Evolutionary conservation across 1,140 invertebrate species (phyloP).

Genomic region (Drosophila carrolli): DNA sequence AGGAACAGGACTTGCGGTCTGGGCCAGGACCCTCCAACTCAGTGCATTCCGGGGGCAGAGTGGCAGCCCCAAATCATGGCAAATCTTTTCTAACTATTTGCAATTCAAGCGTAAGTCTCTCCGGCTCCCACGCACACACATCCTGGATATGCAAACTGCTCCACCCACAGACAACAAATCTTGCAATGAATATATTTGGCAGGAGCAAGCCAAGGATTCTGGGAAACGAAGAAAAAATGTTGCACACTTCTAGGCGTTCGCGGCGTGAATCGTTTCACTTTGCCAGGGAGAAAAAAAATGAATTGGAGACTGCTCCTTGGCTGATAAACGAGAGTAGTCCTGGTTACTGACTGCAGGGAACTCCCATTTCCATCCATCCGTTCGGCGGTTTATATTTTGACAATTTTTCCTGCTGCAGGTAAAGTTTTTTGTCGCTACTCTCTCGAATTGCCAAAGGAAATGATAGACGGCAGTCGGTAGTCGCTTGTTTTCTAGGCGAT

Average conservation of each 20-base stretch:
- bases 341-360: conserved; percentile 36
- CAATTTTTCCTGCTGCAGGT: conserved; percentile 58
- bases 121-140: conserved; percentile 16
- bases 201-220: conserved; percentile 28
- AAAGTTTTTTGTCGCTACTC: conserved; percentile 36
- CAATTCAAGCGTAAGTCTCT: conserved; percentile 80
- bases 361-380: conserved; percentile 4
- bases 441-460: conserved; percentile 69
- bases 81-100: conserved; percentile 82
- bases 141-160: conserved; percentile 66
- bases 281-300: conserved; percentile 11
- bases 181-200: conserved; percentile 80
- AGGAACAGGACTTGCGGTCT: conserved; percentile 31
- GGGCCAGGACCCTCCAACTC: conserved; percentile 16
- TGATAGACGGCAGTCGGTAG: conserved; percentile 76
- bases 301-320: conserved; percentile 23
- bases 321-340: conserved; percentile 74
- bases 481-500: conserved; percentile 77
- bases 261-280: conserved; percentile 72
- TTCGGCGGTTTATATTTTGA: conserved; percentile 73
- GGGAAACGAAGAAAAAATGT: conserved; percentile 27
- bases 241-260: conserved; percentile 73
- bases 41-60: conserved; percentile 45
- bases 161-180: conserved; percentile 64
- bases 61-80: conserved; percentile 67